Evolutionary conservation across 2,113 vertebrate genomes (phyloP).

Genomic region (Crocuta crocuta): DNA sequence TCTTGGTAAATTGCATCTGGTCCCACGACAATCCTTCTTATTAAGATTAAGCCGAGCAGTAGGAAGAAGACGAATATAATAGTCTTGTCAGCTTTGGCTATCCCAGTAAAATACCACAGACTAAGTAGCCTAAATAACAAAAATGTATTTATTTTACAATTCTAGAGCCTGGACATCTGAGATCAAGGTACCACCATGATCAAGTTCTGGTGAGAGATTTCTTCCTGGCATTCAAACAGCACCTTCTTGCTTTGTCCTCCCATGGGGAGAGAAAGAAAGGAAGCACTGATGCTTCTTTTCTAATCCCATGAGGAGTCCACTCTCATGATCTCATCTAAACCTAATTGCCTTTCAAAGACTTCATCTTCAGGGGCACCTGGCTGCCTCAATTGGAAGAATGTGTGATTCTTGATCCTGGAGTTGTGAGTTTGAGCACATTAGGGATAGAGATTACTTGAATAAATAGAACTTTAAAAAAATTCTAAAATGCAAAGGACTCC

Average conservation of each 20-base stretch:
- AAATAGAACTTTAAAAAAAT: no score
- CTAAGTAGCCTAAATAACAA: not conserved
- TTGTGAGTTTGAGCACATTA: no score
- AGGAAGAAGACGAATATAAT: not conserved
- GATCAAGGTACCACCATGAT: not conserved
- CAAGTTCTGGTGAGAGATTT: not conserved
- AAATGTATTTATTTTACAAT: not conserved
- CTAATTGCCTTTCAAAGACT: not conserved
- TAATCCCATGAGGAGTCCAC: not conserved
- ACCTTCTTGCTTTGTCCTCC: not conserved
- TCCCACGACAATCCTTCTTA: not conserved
- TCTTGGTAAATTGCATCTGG: not conserved
- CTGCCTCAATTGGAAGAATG: no score
- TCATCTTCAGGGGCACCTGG: not conserved
- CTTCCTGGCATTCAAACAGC: not conserved
- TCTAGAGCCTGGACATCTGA: not conserved
- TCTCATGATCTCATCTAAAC: not conserved
- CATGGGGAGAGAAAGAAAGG: not conserved
- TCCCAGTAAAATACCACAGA: not conserved
- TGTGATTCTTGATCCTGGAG: no score
- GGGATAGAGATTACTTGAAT: no score
- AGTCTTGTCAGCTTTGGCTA: not conserved
- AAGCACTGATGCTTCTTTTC: not conserved
- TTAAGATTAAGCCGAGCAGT: not conserved
- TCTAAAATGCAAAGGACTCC: no score